phyloP scores from a whole-genome alignment of 2,888 invertebrate genomes.

The Tipula unca region DNA sequence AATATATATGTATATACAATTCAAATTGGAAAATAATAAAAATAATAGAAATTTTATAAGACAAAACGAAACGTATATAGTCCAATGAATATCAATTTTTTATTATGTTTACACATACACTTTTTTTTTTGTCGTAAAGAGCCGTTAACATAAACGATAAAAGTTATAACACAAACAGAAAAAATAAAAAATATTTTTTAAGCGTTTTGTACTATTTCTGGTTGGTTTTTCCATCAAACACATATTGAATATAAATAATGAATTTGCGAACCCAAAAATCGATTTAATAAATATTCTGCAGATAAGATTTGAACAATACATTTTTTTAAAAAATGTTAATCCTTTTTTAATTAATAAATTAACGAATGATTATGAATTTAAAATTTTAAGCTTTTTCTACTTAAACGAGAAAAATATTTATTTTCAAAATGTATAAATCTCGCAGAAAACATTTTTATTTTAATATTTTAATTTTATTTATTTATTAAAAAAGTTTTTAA shows the following conservation, averaged over 20 bases:
- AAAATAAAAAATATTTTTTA: not conserved
- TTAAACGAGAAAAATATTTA: not conserved
- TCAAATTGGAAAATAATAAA: not conserved
- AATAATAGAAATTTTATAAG: not conserved
- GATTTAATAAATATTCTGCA: not conserved
- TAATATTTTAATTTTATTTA: not conserved
- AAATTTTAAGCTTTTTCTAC: not conserved
- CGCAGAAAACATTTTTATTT: not conserved
- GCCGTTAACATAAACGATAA: not conserved
- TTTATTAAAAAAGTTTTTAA: not conserved
- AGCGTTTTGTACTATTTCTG: not conserved
- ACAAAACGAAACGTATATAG: no score
- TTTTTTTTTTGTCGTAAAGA: not conserved
- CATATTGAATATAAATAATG: not conserved
- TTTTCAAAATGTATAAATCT: not conserved
- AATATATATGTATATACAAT: not conserved
- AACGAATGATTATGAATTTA: not conserved
- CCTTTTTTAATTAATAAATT: not conserved
- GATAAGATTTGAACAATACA: not conserved
- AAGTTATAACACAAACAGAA: not conserved
- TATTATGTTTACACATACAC: no score
- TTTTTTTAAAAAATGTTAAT: not conserved
- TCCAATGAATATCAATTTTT: not conserved
- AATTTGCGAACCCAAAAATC: not conserved
- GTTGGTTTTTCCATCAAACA: not conserved